A percentile compares a stretch with the other conserved stretches of the same genome.
phyloP scores from a whole-genome alignment of 2,113 vertebrate species.

The Oncorhynchus kisutch region DNA sequence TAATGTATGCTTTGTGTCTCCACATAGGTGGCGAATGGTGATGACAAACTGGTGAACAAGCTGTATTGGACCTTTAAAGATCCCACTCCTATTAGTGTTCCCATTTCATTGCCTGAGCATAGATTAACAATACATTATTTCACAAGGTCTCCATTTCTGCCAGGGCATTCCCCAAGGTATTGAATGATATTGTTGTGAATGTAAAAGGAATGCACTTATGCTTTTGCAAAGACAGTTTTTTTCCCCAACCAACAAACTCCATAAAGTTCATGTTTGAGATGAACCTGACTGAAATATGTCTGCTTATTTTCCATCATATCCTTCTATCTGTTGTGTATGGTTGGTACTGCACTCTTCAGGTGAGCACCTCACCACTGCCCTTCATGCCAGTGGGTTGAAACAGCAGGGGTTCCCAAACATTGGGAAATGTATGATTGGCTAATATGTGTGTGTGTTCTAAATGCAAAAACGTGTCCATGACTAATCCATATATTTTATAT shows the following conservation, averaged over 20 bases:
- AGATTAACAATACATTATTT: background rate
- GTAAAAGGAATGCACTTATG: background rate
- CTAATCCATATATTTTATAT: background rate
- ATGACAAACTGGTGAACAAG: constrained; percentile 80
- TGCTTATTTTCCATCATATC: too few species aligned
- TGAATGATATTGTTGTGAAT: background rate
- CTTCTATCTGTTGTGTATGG: too few species aligned
- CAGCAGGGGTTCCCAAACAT: constrained; percentile 37
- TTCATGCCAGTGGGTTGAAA: background rate
- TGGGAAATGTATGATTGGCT: too few species aligned
- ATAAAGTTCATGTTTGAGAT: too few species aligned
- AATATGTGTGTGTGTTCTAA: too few species aligned
- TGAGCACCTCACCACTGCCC: too few species aligned
- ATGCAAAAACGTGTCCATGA: background rate
- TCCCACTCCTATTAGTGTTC: background rate
- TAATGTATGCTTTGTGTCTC: background rate
- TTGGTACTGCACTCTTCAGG: too few species aligned
- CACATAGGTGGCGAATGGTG: constrained; percentile 54
- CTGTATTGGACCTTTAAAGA: too few species aligned
- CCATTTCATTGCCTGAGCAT: background rate
- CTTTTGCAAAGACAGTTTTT: too few species aligned
- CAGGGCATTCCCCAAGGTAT: background rate
- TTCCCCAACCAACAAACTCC: too few species aligned
- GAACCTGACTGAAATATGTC: too few species aligned
- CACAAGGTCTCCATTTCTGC: background rate